A percentile compares a stretch with the other conserved stretches of the same genome.
These are phyloP conservation scores for Morbakka virulenta DNA, from an alignment of 30 jellyfish, hydroid and myxozoan species.

Conservation along the genomic window DNA sequence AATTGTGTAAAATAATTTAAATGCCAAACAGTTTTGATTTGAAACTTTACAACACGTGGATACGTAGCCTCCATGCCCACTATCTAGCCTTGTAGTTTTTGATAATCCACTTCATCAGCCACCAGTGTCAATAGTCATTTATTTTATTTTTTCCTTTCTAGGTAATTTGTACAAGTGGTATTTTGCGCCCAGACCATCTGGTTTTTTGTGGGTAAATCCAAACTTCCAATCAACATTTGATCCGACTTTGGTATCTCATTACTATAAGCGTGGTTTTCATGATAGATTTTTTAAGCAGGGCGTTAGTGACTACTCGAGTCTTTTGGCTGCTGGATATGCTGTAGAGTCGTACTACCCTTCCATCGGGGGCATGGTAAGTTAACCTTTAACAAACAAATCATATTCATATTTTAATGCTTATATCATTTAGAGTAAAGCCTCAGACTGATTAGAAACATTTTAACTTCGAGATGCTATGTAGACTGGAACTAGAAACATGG, in stretches of 20 bases:
- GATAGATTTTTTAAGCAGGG: constrained; percentile 86
- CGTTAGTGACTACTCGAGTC: constrained; percentile 75
- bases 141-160: background rate
- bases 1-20: too few species aligned
- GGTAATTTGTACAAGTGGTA: constrained; percentile 97
- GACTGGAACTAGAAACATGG: too few species aligned
- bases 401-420: background rate
- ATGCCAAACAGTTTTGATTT: too few species aligned
- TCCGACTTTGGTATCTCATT: constrained; percentile 93
- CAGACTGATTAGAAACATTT: background rate
- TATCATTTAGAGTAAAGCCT: background rate
- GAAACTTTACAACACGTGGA: too few species aligned
- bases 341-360: constrained; percentile 72
- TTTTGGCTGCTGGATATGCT: constrained; percentile 84
- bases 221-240: constrained; percentile 34
- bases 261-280: constrained; percentile 61
- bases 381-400: background rate
- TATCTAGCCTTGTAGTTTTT: too few species aligned
- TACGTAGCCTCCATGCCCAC: too few species aligned
- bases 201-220: constrained; percentile 69
- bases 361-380: constrained; percentile 93
- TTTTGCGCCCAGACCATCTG: constrained; percentile 96
- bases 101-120: too few species aligned
- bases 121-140: too few species aligned
- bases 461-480: too few species aligned